Conservation (phyloP, 2,797 vertebrate genomes). For the Enteromius paludinosus region DNA sequence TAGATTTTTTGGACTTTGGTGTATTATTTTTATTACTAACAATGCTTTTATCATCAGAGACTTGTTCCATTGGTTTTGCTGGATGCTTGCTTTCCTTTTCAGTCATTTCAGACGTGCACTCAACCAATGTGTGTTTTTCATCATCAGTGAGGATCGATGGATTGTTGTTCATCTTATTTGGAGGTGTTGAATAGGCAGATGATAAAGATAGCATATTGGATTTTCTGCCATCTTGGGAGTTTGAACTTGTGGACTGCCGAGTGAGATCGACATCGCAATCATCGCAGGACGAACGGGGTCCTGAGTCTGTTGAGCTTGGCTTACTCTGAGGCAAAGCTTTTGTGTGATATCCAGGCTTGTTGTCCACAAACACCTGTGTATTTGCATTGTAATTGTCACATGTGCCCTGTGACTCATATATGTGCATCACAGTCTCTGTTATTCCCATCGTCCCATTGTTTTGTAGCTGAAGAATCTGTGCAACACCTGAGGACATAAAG, state of each 20-base stretch:
- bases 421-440: constrained; percentile 75
- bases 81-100: constrained; percentile 30
- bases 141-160: constrained; percentile 49
- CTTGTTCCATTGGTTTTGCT: constrained; percentile 38
- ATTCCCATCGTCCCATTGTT: constrained; percentile 70
- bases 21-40: constrained; percentile 56
- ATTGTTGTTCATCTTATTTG: constrained; percentile 56
- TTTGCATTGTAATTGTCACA: constrained; percentile 74
- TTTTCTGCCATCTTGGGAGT: constrained; percentile 66
- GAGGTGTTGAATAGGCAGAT: constrained; percentile 65
- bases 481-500: constrained; percentile 63
- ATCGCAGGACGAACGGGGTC: constrained; percentile 66
- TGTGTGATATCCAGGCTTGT: constrained; percentile 54
- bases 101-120: constrained; percentile 39
- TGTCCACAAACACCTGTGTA: constrained; percentile 62
- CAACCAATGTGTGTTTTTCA: constrained; percentile 41
- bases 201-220: constrained; percentile 76
- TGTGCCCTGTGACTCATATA: constrained; percentile 72
- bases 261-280: constrained; percentile 73
- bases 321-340: constrained; percentile 56
- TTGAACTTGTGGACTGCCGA: constrained; percentile 65
- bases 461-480: constrained; percentile 75
- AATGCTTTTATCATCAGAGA: constrained; percentile 39
- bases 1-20: constrained; percentile 45
- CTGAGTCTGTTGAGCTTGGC: constrained; percentile 62